A percentile compares a stretch with the other conserved stretches of the same genome.
phyloP scores from a whole-genome alignment of 2,113 vertebrate genomes.

The Malurus alboscapulatus region DNA sequence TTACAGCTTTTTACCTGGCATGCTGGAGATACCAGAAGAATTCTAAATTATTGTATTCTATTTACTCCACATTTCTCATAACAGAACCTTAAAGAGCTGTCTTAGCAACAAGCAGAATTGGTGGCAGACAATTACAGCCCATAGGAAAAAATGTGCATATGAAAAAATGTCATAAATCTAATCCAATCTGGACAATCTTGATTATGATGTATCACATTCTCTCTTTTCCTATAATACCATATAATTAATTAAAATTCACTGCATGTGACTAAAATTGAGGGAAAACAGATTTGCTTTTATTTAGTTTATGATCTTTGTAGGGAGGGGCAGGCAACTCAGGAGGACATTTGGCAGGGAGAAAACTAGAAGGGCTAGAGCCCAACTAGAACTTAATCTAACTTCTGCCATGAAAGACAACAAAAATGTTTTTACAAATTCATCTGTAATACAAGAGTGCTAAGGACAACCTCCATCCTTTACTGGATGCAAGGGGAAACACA shows the following conservation, averaged over 20 bases:
- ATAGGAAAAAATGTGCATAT: not conserved
- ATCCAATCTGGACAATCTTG: not conserved
- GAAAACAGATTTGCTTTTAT: not conserved
- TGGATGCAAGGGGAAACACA: rapidly evolving
- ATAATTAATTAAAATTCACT: not conserved
- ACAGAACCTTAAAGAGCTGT: not conserved
- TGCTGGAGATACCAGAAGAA: not conserved
- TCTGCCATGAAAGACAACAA: not conserved
- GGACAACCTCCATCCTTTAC: not conserved
- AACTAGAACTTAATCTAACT: not conserved
- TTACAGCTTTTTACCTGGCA: not conserved
- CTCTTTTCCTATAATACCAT: not conserved
- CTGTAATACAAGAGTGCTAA: not conserved
- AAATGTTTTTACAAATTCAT: not conserved
- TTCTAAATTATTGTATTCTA: not conserved
- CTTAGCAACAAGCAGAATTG: not conserved
- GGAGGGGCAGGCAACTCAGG: not conserved
- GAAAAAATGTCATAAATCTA: not conserved
- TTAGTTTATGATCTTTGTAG: not conserved
- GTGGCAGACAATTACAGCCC: not conserved
- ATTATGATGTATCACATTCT: not conserved
- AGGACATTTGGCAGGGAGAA: not conserved
- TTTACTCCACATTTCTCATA: not conserved
- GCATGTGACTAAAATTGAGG: not conserved
- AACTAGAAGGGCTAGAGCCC: not conserved